Evolutionary conservation across 53 echinoderm and acorn worm species (phyloP).

Genomic region (Paelopatides confundens): DNA sequence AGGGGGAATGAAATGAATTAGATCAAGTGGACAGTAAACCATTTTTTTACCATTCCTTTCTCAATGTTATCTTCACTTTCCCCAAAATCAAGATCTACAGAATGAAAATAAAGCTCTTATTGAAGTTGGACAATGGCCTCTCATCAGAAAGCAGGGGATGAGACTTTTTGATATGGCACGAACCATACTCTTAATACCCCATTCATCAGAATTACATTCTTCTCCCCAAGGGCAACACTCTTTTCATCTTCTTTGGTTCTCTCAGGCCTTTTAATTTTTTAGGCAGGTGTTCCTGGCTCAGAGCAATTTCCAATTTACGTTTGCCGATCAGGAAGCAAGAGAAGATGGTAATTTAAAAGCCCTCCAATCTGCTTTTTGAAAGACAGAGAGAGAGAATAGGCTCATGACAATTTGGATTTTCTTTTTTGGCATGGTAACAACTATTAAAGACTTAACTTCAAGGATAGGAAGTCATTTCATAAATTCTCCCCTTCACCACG

Average conservation of each 20-base stretch:
- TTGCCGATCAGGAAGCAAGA: constrained; percentile 26
- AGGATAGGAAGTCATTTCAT: constrained; percentile 27
- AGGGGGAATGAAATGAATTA: too few relatives aligned
- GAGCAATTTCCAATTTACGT: constrained; percentile 45
- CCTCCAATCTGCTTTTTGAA: neutral
- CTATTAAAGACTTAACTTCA: constrained; percentile 5
- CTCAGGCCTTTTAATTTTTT: constrained; percentile 16
- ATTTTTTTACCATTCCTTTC: neutral
- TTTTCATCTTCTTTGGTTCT: neutral
- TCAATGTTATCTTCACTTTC: neutral
- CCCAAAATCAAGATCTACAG: neutral
- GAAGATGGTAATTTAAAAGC: constrained; percentile 40
- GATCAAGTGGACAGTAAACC: neutral
- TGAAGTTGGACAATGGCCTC: constrained; percentile 17
- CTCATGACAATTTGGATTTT: constrained; percentile 24
- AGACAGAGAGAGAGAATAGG: neutral
- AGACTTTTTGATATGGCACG: constrained; percentile 22
- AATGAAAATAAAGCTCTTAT: neutral
- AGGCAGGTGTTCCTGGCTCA: constrained; percentile 45
- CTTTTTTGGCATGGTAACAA: constrained; percentile 5
- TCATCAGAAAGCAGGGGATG: neutral
- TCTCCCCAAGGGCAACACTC: constrained; percentile 24
- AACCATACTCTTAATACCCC: constrained; percentile 26
- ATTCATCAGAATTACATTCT: constrained; percentile 41
- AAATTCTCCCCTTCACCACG: constrained; percentile 36